phyloP scores from a whole-genome alignment of 2,113 vertebrate species.

The Atherinomorus stipes region DNA sequence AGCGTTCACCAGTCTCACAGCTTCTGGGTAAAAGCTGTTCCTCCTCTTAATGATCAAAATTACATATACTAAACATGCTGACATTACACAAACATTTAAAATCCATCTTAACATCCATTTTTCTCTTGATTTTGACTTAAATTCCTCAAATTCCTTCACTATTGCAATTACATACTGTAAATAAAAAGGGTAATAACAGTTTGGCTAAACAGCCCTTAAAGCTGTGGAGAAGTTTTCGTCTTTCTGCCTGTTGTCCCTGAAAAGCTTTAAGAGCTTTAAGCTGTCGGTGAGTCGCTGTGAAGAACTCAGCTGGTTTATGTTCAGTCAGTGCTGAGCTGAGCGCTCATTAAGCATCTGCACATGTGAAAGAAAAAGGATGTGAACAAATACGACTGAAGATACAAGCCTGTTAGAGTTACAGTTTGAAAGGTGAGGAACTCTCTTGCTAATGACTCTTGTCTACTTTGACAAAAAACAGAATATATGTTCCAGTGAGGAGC shows the following conservation, averaged over 20 bases:
- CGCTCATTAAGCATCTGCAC: conserved; percentile 20
- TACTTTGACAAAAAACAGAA: too few relatives aligned
- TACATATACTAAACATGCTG: too few relatives aligned
- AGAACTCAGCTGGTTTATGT: conserved; percentile 30
- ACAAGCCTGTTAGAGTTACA: not conserved
- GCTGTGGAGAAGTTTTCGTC: conserved; percentile 26
- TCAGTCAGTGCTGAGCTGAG: conserved; percentile 20
- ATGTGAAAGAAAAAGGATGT: not conserved
- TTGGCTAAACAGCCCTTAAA: conserved; percentile 9
- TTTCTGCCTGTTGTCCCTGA: too few relatives aligned
- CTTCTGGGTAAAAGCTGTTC: too few relatives aligned
- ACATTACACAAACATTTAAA: not conserved
- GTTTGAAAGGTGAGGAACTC: conserved; percentile 10
- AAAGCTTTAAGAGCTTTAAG: conserved; percentile 17
- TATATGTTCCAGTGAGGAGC: too few relatives aligned
- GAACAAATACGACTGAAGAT: not conserved
- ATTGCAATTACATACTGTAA: not conserved
- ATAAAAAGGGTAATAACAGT: conserved; percentile 21
- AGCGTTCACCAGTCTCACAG: too few relatives aligned
- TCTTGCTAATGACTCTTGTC: too few relatives aligned
- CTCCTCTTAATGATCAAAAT: too few relatives aligned
- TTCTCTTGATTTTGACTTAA: not conserved
- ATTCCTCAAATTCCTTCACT: too few relatives aligned
- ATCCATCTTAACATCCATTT: conserved; percentile 2
- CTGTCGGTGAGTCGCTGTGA: conserved; percentile 35